phyloP scores from a whole-genome alignment of 2,888 invertebrate genomes.

The Coleophora deauratella region DNA sequence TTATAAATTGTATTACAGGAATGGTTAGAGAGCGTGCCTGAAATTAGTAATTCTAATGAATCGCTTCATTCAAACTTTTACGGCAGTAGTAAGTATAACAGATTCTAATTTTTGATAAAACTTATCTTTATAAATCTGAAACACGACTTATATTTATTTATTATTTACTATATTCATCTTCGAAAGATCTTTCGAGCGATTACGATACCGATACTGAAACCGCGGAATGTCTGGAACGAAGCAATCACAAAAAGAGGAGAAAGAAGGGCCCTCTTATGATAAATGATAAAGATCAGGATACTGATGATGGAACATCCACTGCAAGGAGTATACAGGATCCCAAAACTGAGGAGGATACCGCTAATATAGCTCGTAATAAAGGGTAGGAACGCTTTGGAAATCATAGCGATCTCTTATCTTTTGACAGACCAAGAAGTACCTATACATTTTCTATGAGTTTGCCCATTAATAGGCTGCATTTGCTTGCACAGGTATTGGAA shows the following conservation, averaged over 20 bases:
- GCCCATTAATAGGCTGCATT: no score
- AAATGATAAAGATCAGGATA: no score
- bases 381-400: no score
- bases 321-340: no score
- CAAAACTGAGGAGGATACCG: no score
- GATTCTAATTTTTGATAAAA: neutral
- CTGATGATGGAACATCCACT: no score
- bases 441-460: no score
- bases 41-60: conserved; percentile 40
- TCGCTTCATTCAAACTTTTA: conserved; percentile 28
- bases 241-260: conserved; percentile 17
- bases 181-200: conserved; percentile 28
- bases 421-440: no score
- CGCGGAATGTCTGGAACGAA: conserved; percentile 12
- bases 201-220: conserved; percentile 28
- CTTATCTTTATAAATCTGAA: neutral
- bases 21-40: conserved; percentile 53
- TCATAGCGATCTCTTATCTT: no score
- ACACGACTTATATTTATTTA: neutral
- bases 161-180: no score
- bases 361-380: no score
- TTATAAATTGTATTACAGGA: conserved; percentile 28
- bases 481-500: no score
- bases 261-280: conserved; percentile 10
- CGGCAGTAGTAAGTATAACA: conserved; percentile 17